phyloP scores from a whole-genome alignment of 1,140 invertebrate species.

The Hyles euphorbiae region DNA sequence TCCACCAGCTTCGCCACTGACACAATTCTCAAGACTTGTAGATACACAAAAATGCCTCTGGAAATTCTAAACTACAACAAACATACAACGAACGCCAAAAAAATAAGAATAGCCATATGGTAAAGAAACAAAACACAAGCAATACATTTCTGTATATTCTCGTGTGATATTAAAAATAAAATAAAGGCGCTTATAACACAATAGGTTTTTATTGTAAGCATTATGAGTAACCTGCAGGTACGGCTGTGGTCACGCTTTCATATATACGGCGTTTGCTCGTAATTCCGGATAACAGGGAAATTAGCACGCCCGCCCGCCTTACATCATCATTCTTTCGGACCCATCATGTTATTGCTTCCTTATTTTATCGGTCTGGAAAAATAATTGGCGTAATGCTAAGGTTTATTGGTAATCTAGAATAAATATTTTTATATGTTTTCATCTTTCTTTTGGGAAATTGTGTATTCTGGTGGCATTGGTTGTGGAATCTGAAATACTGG shows the following conservation, averaged over 20 bases:
- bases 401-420: too few species aligned
- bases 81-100: too few species aligned
- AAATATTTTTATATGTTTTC: too few species aligned
- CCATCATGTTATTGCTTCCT: conserved; percentile 1
- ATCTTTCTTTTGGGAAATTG: not conserved
- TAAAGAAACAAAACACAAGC: too few species aligned
- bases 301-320: conserved; percentile 8
- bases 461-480: not conserved
- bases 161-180: not conserved
- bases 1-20: too few species aligned
- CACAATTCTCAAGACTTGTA: too few species aligned
- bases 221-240: conserved; percentile 3
- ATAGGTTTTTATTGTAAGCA: not conserved
- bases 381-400: too few species aligned
- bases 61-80: too few species aligned
- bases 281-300: conserved; percentile 9
- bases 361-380: not conserved
- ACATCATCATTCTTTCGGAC: not conserved
- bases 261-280: conserved; percentile 7
- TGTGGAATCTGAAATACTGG: too few species aligned
- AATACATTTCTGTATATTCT: not conserved
- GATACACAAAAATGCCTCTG: too few species aligned
- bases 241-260: conserved; percentile 8
- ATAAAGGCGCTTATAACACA: not conserved
- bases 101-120: too few species aligned